Percentiles rank a stretch among this genome's conserved stretches.
Evolutionary conservation across 53 echinoderm and acorn worm genomes (phyloP).

Genomic region (Holothuria scabra): DNA sequence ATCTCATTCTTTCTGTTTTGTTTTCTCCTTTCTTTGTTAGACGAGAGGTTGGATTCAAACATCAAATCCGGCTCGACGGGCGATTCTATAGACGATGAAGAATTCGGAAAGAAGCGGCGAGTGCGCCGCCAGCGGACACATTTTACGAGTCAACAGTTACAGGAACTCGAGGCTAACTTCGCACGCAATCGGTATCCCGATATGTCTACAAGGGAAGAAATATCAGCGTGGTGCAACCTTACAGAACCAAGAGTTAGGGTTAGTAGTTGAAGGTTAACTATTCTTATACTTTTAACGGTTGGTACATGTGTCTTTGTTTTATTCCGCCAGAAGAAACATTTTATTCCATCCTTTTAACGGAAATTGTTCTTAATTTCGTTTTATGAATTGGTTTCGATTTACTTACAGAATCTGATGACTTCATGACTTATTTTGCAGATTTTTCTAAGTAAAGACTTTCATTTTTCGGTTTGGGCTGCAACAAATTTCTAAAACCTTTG

Average conservation of each 20-base stretch:
- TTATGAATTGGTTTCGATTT: too few species aligned
- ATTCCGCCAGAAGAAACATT: too few species aligned
- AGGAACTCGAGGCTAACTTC: constrained; percentile 97
- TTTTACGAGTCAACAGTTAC: constrained; percentile 97
- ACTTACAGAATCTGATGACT: too few species aligned
- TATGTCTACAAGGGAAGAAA: constrained; percentile 92
- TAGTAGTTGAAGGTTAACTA: constrained; percentile 23
- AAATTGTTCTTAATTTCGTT: too few species aligned
- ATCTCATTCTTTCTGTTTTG: neutral
- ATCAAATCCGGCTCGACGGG: constrained; percentile 39
- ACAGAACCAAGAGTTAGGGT: constrained; percentile 96
- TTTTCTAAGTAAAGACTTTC: too few species aligned
- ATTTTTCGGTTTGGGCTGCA: too few species aligned
- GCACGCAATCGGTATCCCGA: constrained; percentile 94
- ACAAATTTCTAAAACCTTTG: too few species aligned
- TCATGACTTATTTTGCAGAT: too few species aligned
- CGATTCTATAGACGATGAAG: constrained; percentile 66
- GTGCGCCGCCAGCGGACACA: constrained; percentile 96
- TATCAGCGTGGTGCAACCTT: constrained; percentile 94
- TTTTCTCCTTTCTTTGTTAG: neutral
- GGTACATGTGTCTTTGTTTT: too few species aligned
- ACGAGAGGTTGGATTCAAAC: constrained; percentile 28
- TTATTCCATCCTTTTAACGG: too few species aligned
- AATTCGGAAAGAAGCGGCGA: constrained; percentile 81
- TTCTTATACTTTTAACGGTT: too few species aligned